phyloP scores from a whole-genome alignment of 2,888 invertebrate genomes.

The Agrypnus murinus region DNA sequence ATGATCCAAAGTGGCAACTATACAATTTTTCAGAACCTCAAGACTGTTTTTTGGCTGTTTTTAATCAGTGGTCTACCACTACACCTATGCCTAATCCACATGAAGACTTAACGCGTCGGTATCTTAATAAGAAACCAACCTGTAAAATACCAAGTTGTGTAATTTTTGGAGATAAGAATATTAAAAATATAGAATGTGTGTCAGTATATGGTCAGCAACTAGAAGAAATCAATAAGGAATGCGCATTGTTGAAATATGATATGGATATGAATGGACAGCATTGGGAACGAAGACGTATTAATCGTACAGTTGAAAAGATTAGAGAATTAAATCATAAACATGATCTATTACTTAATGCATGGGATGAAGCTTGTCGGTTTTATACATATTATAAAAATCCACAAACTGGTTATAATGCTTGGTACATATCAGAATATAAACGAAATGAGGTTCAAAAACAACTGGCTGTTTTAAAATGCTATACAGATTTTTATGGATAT shows the following conservation, averaged over 20 bases:
- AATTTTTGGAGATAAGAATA: not conserved
- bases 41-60: constrained; percentile 46
- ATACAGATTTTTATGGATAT: constrained; percentile 13
- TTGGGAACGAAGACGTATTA: constrained; percentile 16
- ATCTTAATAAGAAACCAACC: constrained; percentile 2
- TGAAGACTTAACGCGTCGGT: constrained; percentile 41
- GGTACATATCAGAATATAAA: constrained; percentile 10
- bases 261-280: not conserved
- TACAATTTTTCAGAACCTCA: constrained; percentile 43
- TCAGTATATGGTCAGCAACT: not conserved
- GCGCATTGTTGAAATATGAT: constrained; percentile 1
- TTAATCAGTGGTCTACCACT: constrained; percentile 39
- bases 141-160: not conserved
- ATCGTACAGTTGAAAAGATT: not conserved
- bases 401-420: constrained; percentile 13
- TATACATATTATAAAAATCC: constrained; percentile 25
- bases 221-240: not conserved
- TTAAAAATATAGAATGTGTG: not conserved
- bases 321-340: constrained; percentile 8
- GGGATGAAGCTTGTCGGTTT: constrained; percentile 32
- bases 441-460: constrained; percentile 15
- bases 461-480: not conserved
- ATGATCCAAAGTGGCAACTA: constrained; percentile 45
- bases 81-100: constrained; percentile 44
- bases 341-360: not conserved